Base-by-base conservation (phyloP, 2,797 vertebrate genomes). In the Halcyon badia region DNA sequence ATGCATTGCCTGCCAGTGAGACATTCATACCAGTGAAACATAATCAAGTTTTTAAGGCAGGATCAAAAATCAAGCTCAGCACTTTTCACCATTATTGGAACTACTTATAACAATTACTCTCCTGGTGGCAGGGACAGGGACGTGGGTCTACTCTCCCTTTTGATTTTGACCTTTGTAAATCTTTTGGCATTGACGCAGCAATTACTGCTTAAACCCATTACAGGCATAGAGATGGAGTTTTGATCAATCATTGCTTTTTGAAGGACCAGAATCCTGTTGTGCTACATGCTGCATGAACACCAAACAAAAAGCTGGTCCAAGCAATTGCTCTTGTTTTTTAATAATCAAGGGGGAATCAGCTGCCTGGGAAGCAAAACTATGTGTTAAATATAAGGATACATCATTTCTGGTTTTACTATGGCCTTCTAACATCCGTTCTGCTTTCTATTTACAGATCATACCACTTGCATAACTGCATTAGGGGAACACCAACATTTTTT, bases 151-250 rank as follows among this genome's bases (percentile, higher is more conserved):
- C 33, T 85, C 49, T 91, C 41, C 37, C 16, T 85, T 82, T 95
- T 78, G 28, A 72, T 92, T 95, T 64, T 96, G 94, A 95, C 87
- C 84, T 94, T 87, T 94, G 75, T 58, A 94, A 91, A 87, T 89
- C 37, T 71, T 83, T 80, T 70, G 71, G 30, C 75, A 89, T 44
- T 89, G 64, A 89, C 71, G 66, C 44, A 80, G 49, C 41, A 92
- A 73, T 93, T 80, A 81, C 33, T 57, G 41, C 15, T 89, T 94
- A 91, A 95, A 85, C 15, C 13, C 21, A 72, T 94, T 77, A 84
- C 52, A 80, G 26, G 6, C 24, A 30, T 57, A 35, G 37, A 83
- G 30, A 68, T 51, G 48, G 71, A 92, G 65, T 81, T 91, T 86
- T 71, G 82, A 96, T 97, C 87, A 94, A 80, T 94, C 81, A 89